phyloP scores from a whole-genome alignment of 2,888 invertebrate genomes.

The Apoderus coryli region DNA sequence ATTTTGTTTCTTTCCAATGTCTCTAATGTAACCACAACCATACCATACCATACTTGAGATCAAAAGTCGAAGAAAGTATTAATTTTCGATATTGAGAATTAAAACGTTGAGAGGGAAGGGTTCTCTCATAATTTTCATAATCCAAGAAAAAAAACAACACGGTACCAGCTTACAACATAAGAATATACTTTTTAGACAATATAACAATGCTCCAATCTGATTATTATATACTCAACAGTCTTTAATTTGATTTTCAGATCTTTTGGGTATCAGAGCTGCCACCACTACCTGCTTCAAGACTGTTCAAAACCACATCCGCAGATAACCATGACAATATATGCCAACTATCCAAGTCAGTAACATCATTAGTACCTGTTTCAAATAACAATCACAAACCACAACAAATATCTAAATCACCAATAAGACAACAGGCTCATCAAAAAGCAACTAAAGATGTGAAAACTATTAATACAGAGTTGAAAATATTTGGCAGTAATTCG shows the following conservation, averaged over 20 bases:
- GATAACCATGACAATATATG: slow-evolving; percentile 21
- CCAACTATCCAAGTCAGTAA: slow-evolving; percentile 30
- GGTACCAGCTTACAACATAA: no score
- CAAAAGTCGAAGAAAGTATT: no score
- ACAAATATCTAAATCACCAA: slow-evolving; percentile 10
- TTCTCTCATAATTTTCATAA: no score
- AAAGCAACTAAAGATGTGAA: slow-evolving; percentile 19
- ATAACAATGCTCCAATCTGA: no score
- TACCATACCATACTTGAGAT: no score
- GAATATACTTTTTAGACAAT: no score
- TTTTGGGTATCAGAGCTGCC: slow-evolving; percentile 42
- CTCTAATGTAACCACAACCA: no score
- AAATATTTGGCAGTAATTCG: slow-evolving; percentile 22
- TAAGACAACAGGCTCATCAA: slow-evolving; percentile 11
- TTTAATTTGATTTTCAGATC: slow-evolving; percentile 39
- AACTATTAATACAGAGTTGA: slow-evolving; percentile 24
- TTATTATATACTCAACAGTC: no score
- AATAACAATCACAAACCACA: slow-evolving; percentile 21
- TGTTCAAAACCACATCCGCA: slow-evolving; percentile 16
- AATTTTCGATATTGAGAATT: no score
- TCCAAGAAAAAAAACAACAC: no score
- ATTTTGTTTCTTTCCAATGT: no score
- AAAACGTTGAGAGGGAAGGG: no score
- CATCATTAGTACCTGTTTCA: slow-evolving; percentile 26
- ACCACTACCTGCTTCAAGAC: slow-evolving; percentile 31